A percentile compares a stretch with the other conserved stretches of the same genome.
Conservation (phyloP, 2,797 vertebrate species). For the Neopelma chrysocephalum region DNA sequence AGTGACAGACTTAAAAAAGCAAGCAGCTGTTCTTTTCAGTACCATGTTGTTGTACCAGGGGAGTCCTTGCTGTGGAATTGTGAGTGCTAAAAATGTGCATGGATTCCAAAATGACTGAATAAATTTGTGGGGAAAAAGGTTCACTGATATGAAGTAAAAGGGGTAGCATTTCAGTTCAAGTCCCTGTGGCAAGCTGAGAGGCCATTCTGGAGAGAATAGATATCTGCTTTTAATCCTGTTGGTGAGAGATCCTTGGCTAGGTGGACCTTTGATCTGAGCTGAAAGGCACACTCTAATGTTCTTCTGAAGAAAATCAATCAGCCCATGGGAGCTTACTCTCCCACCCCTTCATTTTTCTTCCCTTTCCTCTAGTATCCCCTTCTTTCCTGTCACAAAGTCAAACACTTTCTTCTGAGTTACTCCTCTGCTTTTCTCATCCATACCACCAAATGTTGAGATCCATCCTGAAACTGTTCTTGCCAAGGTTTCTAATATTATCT, state of each 20-base stretch:
- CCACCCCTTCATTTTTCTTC: background rate
- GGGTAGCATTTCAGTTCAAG: background rate
- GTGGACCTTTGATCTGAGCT: background rate
- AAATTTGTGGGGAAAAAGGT: background rate
- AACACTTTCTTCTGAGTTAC: background rate
- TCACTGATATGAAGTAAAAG: background rate
- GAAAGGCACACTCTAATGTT: background rate
- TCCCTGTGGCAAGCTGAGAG: background rate
- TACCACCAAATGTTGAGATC: background rate
- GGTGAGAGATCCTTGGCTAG: background rate
- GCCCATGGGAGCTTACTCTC: background rate
- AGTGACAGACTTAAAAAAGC: background rate
- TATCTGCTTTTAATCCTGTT: background rate
- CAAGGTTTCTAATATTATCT: background rate
- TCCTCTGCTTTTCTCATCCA: background rate
- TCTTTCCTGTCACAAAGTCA: background rate
- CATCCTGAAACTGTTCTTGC: background rate
- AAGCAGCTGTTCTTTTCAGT: background rate
- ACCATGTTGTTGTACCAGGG: background rate
- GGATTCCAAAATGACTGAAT: background rate
- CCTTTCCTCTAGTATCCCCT: background rate
- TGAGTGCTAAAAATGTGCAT: background rate
- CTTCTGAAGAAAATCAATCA: background rate
- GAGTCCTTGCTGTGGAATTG: background rate
- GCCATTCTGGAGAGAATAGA: background rate